These are phyloP conservation scores for Panulirus ornatus DNA, from an alignment of 1,140 invertebrate genomes.

Conservation along the genomic window DNA sequence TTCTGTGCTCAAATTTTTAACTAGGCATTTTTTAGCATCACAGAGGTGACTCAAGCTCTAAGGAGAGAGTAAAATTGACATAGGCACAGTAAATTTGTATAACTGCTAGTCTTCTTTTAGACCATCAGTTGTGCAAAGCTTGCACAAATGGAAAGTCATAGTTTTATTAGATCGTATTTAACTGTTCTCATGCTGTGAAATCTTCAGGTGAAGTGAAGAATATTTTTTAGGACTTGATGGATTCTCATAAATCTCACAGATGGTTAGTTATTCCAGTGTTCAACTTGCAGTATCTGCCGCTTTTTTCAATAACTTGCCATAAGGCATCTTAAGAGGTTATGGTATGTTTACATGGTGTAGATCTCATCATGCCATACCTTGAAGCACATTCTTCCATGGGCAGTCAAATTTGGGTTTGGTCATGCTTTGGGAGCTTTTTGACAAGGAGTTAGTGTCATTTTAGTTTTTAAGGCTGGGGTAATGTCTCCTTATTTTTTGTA, in stretches of 20 bases:
- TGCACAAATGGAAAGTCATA: background rate
- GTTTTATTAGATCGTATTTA: too few relatives aligned
- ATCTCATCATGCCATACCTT: background rate
- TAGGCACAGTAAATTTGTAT: background rate
- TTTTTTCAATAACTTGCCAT: background rate
- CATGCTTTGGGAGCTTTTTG: conserved; percentile 48
- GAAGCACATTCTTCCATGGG: conserved; percentile 37
- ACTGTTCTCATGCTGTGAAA: background rate
- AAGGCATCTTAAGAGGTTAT: background rate
- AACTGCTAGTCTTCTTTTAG: background rate
- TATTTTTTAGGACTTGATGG: conserved; percentile 8
- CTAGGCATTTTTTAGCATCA: background rate
- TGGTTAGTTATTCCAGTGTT: conserved; percentile 10
- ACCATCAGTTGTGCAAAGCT: background rate
- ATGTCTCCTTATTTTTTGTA: conserved; percentile 28
- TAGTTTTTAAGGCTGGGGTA: conserved; percentile 35
- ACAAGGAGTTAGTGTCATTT: conserved; percentile 30
- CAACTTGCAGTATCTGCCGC: background rate
- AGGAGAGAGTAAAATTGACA: conserved; percentile 31
- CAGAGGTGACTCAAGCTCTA: background rate
- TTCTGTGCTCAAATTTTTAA: conserved; percentile 4
- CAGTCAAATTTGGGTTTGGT: conserved; percentile 36
- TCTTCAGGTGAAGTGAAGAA: conserved; percentile 1
- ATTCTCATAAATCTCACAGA: background rate
- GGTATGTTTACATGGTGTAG: background rate